Evolutionary conservation across 2,888 invertebrate species (phyloP), one percentile per base, ranked within the genome.

Genomic region (Actias luna): DNA sequence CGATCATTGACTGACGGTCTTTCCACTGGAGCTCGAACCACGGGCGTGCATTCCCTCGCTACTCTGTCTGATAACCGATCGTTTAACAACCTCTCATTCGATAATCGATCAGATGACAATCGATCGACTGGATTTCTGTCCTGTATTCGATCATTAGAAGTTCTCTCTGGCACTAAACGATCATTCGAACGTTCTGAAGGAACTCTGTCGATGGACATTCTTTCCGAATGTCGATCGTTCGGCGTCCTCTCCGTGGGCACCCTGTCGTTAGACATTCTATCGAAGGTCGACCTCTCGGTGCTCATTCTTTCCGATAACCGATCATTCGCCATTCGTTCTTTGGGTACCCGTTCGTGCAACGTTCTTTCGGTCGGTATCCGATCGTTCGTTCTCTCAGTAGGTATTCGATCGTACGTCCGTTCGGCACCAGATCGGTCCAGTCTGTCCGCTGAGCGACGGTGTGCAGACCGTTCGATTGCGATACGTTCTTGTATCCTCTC

Each of bases 371-470:
- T 63, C 5, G 59, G 59, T 63, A 62, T 62, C 59, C 77, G 66
- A 60, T 68, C 67, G 60, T 63, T 59, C 27, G 65, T 57, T 62
- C 75, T 62, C 22, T 71, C 72, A 3, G 67, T 67, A 27, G 76
- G 68, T 67, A 73, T 67, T 66, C 82, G 75, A 61, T 82, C 79
- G 63, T 73, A 71, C 63, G 72, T 69, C 59, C 79, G 68, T 63
- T 79, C 80, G 50, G 70, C 63, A 18, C 63, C 31, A 18, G n/a
- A 46, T 74, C 78, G 72, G 66, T 81, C 83, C 61, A 74, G 74
- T 18, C 83, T 68, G 62, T 85, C 85, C 59, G 76, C 78, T 2
- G 81, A 77, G 31, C 82, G 82, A 4, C 82, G 78, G 58, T 77
- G 78, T 65, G 82, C 84, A 58, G 75, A 67, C 68, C 80, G 74